phyloP scores from a whole-genome alignment of 2,797 vertebrate genomes.

The Ctenopoma multispine region DNA sequence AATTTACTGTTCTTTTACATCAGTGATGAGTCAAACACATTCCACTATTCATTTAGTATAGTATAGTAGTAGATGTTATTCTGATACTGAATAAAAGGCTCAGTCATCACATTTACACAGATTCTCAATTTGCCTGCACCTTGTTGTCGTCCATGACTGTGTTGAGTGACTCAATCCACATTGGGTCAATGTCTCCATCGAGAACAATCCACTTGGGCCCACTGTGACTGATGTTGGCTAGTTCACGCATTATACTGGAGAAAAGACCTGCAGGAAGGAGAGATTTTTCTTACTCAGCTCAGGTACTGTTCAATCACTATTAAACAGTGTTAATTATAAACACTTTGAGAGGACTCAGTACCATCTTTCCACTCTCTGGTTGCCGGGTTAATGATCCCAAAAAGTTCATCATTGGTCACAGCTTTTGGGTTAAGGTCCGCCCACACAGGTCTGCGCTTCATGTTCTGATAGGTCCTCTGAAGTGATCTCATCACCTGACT shows the following conservation, averaged over 20 bases:
- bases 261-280: conserved; percentile 86
- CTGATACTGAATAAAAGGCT: conserved; percentile 21
- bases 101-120: conserved; percentile 10
- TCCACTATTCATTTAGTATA: conserved; percentile 18
- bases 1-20: neutral
- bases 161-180: conserved; percentile 99
- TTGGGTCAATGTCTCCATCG: conserved; percentile 97
- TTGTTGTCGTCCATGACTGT: conserved; percentile 99
- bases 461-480: conserved; percentile 91
- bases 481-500: conserved; percentile 94
- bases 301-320: neutral
- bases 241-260: conserved; percentile 94
- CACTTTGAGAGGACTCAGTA: neutral
- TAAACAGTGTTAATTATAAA: too few species aligned
- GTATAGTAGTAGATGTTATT: conserved; percentile 12
- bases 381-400: conserved; percentile 94
- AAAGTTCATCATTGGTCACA: conserved; percentile 96
- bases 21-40: conserved; percentile 34
- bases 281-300: conserved; percentile 1
- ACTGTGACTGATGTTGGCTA: conserved; percentile 89
- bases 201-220: conserved; percentile 98
- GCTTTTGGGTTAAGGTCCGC: conserved; percentile 96
- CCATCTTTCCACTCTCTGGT: conserved; percentile 90
- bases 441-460: conserved; percentile 90
- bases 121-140: conserved; percentile 78